Evolutionary conservation across 2,797 vertebrate genomes (phyloP).

Genomic region (Furcifer pardalis): DNA sequence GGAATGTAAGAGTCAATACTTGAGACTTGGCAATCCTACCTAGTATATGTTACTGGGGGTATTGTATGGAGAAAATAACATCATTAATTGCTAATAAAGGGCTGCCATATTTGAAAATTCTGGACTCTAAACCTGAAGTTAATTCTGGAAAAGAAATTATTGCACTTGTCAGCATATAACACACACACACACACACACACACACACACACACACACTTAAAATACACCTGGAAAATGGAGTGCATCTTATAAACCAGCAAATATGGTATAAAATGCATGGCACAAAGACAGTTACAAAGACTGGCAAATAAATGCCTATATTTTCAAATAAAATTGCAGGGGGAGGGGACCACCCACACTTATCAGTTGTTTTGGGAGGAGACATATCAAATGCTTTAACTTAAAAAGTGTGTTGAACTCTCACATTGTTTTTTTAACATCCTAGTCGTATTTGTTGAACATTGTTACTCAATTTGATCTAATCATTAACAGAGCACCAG

Average conservation of each 20-base stretch:
- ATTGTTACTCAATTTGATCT: slow-evolving; percentile 58
- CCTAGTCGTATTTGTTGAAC: slow-evolving; percentile 57
- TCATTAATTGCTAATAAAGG: neutral
- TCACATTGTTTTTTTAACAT: slow-evolving; percentile 9
- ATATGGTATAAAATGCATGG: neutral
- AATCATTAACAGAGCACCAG: slow-evolving; percentile 49
- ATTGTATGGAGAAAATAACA: neutral
- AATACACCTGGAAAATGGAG: no score
- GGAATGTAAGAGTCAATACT: no score
- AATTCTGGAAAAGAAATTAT: neutral
- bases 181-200: neutral
- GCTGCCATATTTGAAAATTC: neutral
- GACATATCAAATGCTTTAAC: slow-evolving; percentile 7
- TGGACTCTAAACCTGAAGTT: neutral
- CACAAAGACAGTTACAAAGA: neutral
- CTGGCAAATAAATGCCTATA: neutral
- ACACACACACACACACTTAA: neutral
- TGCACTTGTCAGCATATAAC: no score
- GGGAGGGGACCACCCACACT: neutral
- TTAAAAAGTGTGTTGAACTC: slow-evolving; percentile 31
- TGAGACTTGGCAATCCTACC: no score
- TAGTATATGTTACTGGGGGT: neutral
- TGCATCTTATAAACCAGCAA: no score
- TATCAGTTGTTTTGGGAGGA: neutral
- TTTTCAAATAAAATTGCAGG: slow-evolving; percentile 8